Percentiles rank a stretch among this genome's conserved stretches.
Evolutionary conservation across 2,113 vertebrate genomes (phyloP).

Genomic region (Tragulus kanchil): DNA sequence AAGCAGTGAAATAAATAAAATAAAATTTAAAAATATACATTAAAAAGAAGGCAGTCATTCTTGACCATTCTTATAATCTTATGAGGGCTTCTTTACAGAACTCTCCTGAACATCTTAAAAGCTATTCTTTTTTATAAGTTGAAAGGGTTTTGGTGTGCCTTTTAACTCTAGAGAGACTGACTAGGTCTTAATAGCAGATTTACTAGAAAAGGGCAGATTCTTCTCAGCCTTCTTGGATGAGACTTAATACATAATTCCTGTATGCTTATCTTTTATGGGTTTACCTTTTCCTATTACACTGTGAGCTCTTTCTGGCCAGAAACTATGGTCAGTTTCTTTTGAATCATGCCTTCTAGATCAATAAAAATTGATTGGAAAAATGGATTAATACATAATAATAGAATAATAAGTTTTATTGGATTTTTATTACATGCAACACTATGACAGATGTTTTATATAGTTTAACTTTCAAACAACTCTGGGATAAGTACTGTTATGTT

Average conservation of each 20-base stretch:
- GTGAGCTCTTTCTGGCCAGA: neutral
- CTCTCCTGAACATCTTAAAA: neutral
- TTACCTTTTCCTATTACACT: neutral
- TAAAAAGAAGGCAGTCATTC: neutral
- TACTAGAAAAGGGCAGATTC: neutral
- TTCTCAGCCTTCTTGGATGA: constrained; percentile 18
- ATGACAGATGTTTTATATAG: neutral
- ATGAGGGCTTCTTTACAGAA: neutral
- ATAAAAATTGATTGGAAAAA: constrained; percentile 35
- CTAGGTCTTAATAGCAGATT: neutral
- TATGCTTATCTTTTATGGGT: neutral
- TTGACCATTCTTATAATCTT: neutral
- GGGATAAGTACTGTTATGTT: neutral
- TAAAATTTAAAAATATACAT: neutral
- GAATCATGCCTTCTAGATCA: neutral
- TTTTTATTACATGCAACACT: constrained; percentile 6
- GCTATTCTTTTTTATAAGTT: neutral
- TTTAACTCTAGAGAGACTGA: neutral
- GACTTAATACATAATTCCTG: neutral
- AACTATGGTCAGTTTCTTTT: neutral
- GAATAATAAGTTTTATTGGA: neutral
- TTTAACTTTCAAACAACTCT: neutral
- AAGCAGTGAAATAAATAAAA: neutral
- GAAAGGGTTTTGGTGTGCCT: neutral
- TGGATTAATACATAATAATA: neutral